A percentile compares a stretch with the other conserved stretches of the same genome.
These are phyloP conservation scores for Pelvicachromis taeniatus DNA, from an alignment of 2,113 vertebrate species.

Conservation along the genomic window DNA sequence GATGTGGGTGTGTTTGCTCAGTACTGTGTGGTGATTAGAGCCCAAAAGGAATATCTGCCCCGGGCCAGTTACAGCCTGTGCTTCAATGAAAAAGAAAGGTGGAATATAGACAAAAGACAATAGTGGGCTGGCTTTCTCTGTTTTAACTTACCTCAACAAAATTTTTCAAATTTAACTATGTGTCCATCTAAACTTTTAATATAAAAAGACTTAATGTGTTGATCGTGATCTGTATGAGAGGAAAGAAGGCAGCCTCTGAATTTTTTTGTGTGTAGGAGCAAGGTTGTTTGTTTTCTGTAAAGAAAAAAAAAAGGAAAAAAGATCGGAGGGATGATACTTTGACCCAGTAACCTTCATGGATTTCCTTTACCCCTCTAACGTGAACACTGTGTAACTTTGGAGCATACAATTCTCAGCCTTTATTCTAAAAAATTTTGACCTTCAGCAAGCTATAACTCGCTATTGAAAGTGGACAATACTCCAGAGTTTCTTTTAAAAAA, in stretches of 20 bases:
- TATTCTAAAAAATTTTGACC: slow-evolving; percentile 13
- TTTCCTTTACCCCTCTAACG: slow-evolving; percentile 6
- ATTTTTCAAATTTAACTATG: not conserved
- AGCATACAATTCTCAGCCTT: not conserved
- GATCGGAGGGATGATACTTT: not conserved
- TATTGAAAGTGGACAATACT: slow-evolving; percentile 11
- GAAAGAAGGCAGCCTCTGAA: not conserved
- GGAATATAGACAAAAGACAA: not conserved
- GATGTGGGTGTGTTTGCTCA: not conserved
- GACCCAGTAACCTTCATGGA: not conserved
- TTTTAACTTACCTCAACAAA: not conserved
- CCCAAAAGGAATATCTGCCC: not conserved
- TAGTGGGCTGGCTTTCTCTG: not conserved
- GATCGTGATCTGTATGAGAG: not conserved
- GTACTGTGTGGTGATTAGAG: not conserved
- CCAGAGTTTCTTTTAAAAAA: slow-evolving; percentile 12
- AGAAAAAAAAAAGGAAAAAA: not conserved
- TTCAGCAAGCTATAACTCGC: not conserved
- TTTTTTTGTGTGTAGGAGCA: not conserved
- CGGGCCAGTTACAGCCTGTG: not conserved
- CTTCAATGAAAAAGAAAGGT: not conserved
- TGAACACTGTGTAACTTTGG: not conserved
- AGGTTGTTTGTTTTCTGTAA: not conserved
- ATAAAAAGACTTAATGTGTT: not conserved
- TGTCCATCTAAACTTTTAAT: not conserved